A percentile compares a stretch with the other conserved stretches of the same genome.
phyloP scores from a whole-genome alignment of 2,113 vertebrate genomes.

The Peucedramus taeniatus region DNA sequence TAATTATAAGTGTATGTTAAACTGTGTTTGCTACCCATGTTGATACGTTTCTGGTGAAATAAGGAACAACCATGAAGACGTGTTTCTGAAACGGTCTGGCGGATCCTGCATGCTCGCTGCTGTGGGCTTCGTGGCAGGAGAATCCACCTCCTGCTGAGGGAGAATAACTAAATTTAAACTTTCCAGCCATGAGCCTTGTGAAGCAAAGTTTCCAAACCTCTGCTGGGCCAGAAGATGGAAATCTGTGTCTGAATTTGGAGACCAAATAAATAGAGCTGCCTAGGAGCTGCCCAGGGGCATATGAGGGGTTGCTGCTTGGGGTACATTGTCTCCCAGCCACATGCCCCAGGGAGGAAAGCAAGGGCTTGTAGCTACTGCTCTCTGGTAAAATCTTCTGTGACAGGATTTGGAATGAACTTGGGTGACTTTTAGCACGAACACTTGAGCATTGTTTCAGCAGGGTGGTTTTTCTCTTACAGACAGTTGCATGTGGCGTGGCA shows the following conservation, averaged over 20 bases:
- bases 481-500: neutral
- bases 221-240: slow-evolving; percentile 32
- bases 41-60: neutral
- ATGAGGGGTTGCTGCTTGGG: neutral
- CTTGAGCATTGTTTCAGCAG: neutral
- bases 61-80: slow-evolving; percentile 3
- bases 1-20: slow-evolving; percentile 42
- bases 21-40: neutral
- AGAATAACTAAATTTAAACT: slow-evolving; percentile 67
- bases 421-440: neutral
- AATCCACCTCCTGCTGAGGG: slow-evolving; percentile 52
- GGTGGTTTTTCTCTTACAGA: neutral
- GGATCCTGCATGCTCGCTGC: neutral
- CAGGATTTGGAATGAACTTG: neutral
- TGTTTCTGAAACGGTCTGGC: slow-evolving; percentile 31
- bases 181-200: slow-evolving; percentile 36
- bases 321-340: neutral
- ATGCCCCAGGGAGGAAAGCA: neutral
- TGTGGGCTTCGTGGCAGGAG: slow-evolving; percentile 21
- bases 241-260: slow-evolving; percentile 20
- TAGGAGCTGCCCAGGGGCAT: neutral
- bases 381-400: neutral
- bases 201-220: slow-evolving; percentile 53
- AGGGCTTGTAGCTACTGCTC: neutral
- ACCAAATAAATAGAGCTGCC: slow-evolving; percentile 36